Conservation (phyloP, 2,113 vertebrate species). For the Hemiprocne comata region DNA sequence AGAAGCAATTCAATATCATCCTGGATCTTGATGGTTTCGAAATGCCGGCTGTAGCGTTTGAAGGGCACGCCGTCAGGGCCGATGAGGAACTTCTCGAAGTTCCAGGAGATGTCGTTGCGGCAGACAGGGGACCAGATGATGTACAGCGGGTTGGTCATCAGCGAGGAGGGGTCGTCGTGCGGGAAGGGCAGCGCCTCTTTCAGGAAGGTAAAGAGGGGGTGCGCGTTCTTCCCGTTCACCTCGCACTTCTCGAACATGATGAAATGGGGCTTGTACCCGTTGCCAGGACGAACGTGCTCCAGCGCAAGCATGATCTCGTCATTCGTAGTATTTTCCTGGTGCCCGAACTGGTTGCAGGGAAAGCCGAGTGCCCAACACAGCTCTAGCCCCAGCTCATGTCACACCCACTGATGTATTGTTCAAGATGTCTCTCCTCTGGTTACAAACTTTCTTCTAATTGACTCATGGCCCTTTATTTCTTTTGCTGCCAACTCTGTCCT, state of each 20-base stretch:
- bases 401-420: neutral
- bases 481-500: neutral
- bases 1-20: slow-evolving; percentile 90
- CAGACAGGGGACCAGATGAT: slow-evolving; percentile 91
- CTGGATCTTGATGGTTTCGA: slow-evolving; percentile 87
- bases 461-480: neutral
- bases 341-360: too few relatives aligned
- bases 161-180: slow-evolving; percentile 78
- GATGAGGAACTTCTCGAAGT: slow-evolving; percentile 96
- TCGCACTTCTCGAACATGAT: slow-evolving; percentile 89
- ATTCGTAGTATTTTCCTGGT: slow-evolving; percentile 89
- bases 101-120: slow-evolving; percentile 90
- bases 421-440: neutral
- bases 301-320: slow-evolving; percentile 88
- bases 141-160: slow-evolving; percentile 86
- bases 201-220: slow-evolving; percentile 86
- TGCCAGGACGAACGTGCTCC: slow-evolving; percentile 89
- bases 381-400: neutral
- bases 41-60: slow-evolving; percentile 88
- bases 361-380: neutral
- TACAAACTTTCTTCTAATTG: neutral
- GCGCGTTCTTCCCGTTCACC: slow-evolving; percentile 88
- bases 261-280: slow-evolving; percentile 90
- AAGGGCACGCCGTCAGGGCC: slow-evolving; percentile 84
- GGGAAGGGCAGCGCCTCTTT: slow-evolving; percentile 81